Percentiles rank a stretch among this genome's conserved stretches.
Conservation (phyloP, 2,797 vertebrate species). For the Thripadectes ignobilis region DNA sequence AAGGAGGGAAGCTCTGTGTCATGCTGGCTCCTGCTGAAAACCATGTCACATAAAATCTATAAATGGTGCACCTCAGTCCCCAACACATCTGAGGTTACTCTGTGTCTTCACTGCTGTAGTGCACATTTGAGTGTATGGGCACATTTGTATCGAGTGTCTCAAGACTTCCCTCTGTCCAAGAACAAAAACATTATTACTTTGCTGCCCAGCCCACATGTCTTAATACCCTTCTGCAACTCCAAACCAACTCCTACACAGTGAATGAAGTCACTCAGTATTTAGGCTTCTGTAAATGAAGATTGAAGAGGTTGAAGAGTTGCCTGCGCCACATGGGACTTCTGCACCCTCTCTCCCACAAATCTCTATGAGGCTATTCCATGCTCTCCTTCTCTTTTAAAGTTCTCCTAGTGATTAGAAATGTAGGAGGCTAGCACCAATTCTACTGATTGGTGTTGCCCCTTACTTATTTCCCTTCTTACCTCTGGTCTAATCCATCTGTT, state of each 20-base stretch:
- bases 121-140: neutral
- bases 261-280: neutral
- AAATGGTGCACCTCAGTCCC: neutral
- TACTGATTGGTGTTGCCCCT: fast-evolving
- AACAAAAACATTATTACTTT: neutral
- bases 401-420: neutral
- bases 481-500: neutral
- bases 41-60: fast-evolving
- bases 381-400: neutral
- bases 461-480: neutral
- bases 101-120: neutral
- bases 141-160: neutral
- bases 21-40: neutral
- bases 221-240: neutral
- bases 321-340: neutral
- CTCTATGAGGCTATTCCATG: neutral
- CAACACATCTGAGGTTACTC: neutral
- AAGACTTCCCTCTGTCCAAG: neutral
- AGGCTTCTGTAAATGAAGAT: neutral
- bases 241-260: fast-evolving
- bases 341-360: neutral
- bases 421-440: neutral
- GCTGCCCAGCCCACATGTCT: neutral
- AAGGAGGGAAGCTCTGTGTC: neutral
- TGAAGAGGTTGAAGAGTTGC: neutral